Base-by-base conservation (phyloP, 2,888 invertebrate genomes). In the Latrodectus hesperus region DNA sequence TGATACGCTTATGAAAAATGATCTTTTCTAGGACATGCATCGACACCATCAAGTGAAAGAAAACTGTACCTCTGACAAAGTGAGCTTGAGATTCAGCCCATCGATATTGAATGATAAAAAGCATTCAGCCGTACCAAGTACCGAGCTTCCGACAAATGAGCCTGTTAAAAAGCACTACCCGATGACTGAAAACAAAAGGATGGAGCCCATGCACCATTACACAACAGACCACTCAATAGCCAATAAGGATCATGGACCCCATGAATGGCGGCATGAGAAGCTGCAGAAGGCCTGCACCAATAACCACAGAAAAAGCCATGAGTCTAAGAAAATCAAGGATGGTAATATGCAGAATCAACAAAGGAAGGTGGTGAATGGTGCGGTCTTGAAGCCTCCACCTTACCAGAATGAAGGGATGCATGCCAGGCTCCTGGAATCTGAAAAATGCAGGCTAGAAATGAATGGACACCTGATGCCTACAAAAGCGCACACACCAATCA, bases 181-280 rank as follows among this genome's bases (percentile, higher is more conserved):
- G n/a, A 0, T 67, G 10, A 51, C 52, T 49, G 49, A 67, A 16
- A 22, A 12, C 22, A 87, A 82, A 38, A 71, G 75, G 16, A 82
- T 68, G 60, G 87, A 87, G 11, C 49, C 81, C 10, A 64, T 76
- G 0, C 87, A 87, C 65, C 81, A 87, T 67, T 81, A 87, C 78
- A 77, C 81, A 6, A 51, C 81, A 1, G 87, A 87, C 22, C 51
- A 77, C 11, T 77, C 82, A 5, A 38, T 38, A 6, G 70, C 5
- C 52, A 70, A 79, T 16, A 79, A 88, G 22, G 83, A 83, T n/a
- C 64, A 68, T 12, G 75, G 49, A 12, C 75, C 70, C 9, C 81
- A 84, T 60, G 88, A 88, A 67, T 88, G 88, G 88, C 53, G 81
- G 12, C 88, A 88, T 60, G 88, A 88, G n/a, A 88, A 88, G 22